Evolutionary conservation across 2,888 invertebrate genomes (phyloP), one percentile per base, ranked within the genome.

Genomic region (Ectropis crepuscularia): DNA sequence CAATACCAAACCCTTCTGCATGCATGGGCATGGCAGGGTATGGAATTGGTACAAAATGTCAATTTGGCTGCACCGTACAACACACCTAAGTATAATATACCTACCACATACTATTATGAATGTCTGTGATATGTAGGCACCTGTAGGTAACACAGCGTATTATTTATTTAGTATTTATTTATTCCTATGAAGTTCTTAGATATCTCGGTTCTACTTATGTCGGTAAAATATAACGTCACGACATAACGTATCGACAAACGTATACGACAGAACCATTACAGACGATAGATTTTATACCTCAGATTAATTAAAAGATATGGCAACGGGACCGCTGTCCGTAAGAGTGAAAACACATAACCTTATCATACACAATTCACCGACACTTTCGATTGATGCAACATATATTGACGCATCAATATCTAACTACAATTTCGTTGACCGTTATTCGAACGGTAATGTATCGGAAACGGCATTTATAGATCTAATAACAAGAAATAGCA

Each of bases 291-390:
- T 87, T 86, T 88, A 87, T 86, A 87, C 84, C 84, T 79, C 63
- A 89, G 90, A 91, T 92, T 90, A 92, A 92, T 91, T 92, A 91
- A 90, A 92, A 88, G 91, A 92, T 92, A 91, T 75, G 79, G 76
- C 74, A 73, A 79, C 77, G 79, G 73, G 77, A 76, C 75, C 68
- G 77, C 75, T 76, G 79, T 79, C 74, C 74, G 36, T 55, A 82
- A 86, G 82, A 89, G 88, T 87, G 88, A 90, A 90, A 90, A 88
- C 83, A 81, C 75, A 81, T 77, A 81, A 79, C 81, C 81, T 81
- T 77, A 78, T 78, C 78, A 75, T 70, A 73, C 70, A 78, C 78
- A 82, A 75, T 75, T 71, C 61, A 65, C 68, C 72, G 83, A 77
- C 57, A 64, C 62, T 81, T 77, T 78, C 74, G 69, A 77, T 69